Evolutionary conservation across 37 sponge, comb jelly and placozoan species (phyloP), one percentile per base, ranked within the genome.

Genomic region (Oopsacas minuta): DNA sequence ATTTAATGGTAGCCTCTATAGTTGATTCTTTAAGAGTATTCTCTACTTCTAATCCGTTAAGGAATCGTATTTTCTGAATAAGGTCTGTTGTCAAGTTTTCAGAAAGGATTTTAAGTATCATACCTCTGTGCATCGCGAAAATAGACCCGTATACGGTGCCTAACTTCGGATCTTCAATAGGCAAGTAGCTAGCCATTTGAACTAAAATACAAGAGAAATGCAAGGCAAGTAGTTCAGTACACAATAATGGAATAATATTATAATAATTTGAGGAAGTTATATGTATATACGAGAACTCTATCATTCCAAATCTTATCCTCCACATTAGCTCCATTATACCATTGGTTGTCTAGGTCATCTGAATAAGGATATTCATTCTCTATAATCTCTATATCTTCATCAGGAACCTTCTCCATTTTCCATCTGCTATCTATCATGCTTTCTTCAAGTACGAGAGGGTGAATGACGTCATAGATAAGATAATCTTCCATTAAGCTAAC

Each of bases 291-390:
- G n/a, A 61, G 5, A 61, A n/a, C 1, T 61, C 75, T 61, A n/a
- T 61, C 75, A 34, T 61, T 10, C 75, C 75, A 61, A 61, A 61
- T n/a, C 75, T 61, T 61, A n/a, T 61, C 75, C 75, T 61, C 75
- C 30, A 61, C 75, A 12, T 32, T n/a, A 5, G 75, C 28, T 32
- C 75, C 20, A 61, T 25, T 12, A n/a, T 61, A 10, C 75, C 75
- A 61, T 5, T 10, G 20, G 30, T 34, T 61, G 75, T 61, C 75
- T 3, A 61, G 3, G 7, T 61, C 75, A 34, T 61, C 75, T 34
- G 28, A 34, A n/a, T 12, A 61, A 25, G 75, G 75, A 61, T 61
- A 61, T 34, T 61, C 75, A 12, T n/a, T 61, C 75, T 61, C 75
- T 25, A 61, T 61, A 3, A 61, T 12, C 75, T 61, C 75, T 20